A percentile compares a stretch with the other conserved stretches of the same genome.
Conservation (phyloP, 2,888 invertebrate species). For the Rutpela maculata region DNA sequence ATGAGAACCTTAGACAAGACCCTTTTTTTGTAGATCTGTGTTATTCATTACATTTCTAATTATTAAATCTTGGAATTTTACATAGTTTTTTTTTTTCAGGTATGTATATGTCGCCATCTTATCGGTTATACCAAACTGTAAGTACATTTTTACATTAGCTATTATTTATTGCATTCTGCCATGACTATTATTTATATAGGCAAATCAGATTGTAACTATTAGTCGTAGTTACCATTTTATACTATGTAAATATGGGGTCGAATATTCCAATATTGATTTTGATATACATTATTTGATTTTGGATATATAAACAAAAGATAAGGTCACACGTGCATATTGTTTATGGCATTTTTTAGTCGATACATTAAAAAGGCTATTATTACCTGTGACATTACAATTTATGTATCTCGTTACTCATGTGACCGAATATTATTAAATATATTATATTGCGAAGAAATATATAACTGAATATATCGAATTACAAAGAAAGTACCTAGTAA, state of each 20-base stretch:
- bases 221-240: constrained; percentile 8
- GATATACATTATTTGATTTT: constrained; percentile 29
- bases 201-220: neutral
- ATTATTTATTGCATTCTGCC: neutral
- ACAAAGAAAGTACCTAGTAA: too few species aligned
- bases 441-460: too few species aligned
- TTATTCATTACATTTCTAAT: too few species aligned
- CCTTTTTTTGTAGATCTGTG: too few species aligned
- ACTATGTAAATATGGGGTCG: constrained; percentile 10
- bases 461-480: too few species aligned
- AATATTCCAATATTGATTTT: constrained; percentile 21
- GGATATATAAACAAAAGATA: constrained; percentile 22
- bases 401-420: neutral
- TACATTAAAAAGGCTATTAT: neutral
- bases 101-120: constrained; percentile 11
- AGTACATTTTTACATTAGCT: neutral
- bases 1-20: too few species aligned
- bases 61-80: too few species aligned
- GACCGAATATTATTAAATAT: too few species aligned
- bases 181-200: neutral
- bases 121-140: neutral
- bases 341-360: neutral
- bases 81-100: constrained; percentile 14
- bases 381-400: neutral
- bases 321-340: constrained; percentile 7